Conservation (phyloP, 2,113 vertebrate species). For the Zonotrichia leucophrys region DNA sequence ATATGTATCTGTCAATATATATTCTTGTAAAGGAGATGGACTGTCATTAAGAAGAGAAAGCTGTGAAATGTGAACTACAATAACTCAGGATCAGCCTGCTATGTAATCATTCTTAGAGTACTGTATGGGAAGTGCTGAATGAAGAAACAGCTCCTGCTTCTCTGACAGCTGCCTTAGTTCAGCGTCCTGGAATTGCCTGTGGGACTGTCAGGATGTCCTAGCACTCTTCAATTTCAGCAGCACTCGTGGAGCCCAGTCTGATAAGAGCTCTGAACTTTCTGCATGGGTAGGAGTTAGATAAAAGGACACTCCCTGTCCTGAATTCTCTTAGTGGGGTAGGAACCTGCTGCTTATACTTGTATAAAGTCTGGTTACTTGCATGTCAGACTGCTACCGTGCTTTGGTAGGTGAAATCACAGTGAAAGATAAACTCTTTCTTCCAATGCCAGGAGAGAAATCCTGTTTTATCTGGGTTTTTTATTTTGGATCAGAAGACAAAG, state of each 20-base stretch:
- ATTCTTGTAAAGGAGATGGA: background rate
- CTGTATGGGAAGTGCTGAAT: background rate
- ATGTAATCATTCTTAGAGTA: background rate
- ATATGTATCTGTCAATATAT: accelerated
- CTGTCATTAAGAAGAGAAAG: background rate
- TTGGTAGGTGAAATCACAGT: background rate
- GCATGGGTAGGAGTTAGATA: background rate
- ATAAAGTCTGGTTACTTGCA: background rate
- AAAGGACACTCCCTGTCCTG: background rate
- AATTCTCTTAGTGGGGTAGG: background rate
- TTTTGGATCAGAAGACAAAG: too few species aligned
- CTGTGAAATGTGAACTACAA: background rate
- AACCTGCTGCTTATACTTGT: background rate
- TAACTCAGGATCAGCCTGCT: background rate
- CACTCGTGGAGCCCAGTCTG: background rate
- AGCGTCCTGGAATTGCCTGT: background rate
- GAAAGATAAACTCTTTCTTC: background rate
- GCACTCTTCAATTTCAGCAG: background rate
- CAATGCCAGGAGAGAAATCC: background rate
- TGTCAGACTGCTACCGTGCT: background rate
- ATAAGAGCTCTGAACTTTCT: background rate
- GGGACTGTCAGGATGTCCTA: background rate
- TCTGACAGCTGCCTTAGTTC: background rate
- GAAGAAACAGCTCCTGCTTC: background rate
- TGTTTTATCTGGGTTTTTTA: background rate